These are phyloP conservation scores for Drosophila ironensis DNA, from an alignment of 1,140 invertebrate species.

Conservation along the genomic window DNA sequence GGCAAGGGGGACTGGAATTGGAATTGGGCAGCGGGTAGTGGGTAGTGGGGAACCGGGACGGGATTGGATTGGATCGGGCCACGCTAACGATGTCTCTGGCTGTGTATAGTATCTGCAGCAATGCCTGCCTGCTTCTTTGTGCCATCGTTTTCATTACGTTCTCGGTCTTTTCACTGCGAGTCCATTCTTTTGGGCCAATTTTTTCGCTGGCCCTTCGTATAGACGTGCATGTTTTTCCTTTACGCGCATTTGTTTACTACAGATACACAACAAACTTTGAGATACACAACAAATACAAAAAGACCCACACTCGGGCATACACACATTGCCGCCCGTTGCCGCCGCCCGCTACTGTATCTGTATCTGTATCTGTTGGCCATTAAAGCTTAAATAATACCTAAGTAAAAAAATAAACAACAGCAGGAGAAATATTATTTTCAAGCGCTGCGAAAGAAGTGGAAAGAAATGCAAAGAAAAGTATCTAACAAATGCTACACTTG, in stretches of 20 bases:
- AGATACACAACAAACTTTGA: constrained; percentile 65
- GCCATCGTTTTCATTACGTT: constrained; percentile 22
- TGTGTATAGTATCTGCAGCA: not conserved
- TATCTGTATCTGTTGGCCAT: constrained; percentile 41
- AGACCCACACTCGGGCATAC: constrained; percentile 1
- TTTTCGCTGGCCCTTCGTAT: constrained; percentile 38
- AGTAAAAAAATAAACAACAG: constrained; percentile 55
- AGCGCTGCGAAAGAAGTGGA: not conserved
- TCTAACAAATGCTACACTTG: constrained; percentile 54
- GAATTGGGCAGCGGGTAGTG: too few species aligned
- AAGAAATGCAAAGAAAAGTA: constrained; percentile 40
- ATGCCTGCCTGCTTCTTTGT: constrained; percentile 15
- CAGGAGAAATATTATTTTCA: constrained; percentile 26
- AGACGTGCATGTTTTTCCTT: constrained; percentile 72
- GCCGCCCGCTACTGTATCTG: constrained; percentile 17
- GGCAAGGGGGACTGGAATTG: constrained; percentile 1
- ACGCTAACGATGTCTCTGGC: constrained; percentile 44
- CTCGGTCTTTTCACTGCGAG: constrained; percentile 29
- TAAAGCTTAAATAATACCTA: constrained; percentile 63
- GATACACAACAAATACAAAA: constrained; percentile 49
- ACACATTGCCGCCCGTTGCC: constrained; percentile 10
- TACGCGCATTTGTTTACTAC: constrained; percentile 74
- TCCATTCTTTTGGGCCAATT: constrained; percentile 49
- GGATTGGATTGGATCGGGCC: constrained; percentile 15
- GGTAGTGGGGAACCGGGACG: too few species aligned